A percentile compares a stretch with the other conserved stretches of the same genome.
phyloP scores from a whole-genome alignment of 1,140 invertebrate genomes.

The Sarcophaga bullata region DNA sequence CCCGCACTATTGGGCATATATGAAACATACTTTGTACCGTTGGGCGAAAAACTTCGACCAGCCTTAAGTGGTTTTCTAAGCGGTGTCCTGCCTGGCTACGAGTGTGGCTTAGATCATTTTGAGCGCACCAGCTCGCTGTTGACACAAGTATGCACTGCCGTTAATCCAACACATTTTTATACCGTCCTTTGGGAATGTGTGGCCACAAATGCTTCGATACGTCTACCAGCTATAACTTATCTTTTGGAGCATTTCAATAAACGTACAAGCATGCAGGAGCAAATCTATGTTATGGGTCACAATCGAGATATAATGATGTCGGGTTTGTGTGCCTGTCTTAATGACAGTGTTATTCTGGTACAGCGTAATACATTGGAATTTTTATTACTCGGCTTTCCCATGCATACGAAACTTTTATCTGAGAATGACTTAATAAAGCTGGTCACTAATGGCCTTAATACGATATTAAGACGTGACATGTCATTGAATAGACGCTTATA shows the following conservation, averaged over 20 bases:
- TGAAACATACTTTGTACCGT: slow-evolving; percentile 90
- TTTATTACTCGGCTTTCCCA: slow-evolving; percentile 84
- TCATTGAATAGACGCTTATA: slow-evolving; percentile 89
- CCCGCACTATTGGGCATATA: slow-evolving; percentile 87
- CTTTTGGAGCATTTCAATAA: slow-evolving; percentile 86
- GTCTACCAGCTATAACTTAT: slow-evolving; percentile 86
- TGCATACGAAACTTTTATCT: slow-evolving; percentile 82
- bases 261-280: slow-evolving; percentile 84
- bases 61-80: slow-evolving; percentile 88
- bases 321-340: slow-evolving; percentile 70
- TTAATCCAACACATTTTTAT: slow-evolving; percentile 84
- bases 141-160: slow-evolving; percentile 81
- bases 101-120: slow-evolving; percentile 92
- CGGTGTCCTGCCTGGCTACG: slow-evolving; percentile 86
- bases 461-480: slow-evolving; percentile 90
- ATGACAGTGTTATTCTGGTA: slow-evolving; percentile 85
- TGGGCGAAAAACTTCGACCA: slow-evolving; percentile 82
- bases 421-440: slow-evolving; percentile 80
- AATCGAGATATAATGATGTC: slow-evolving; percentile 83
- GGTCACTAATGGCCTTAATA: slow-evolving; percentile 82
- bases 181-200: slow-evolving; percentile 91
- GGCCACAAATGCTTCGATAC: slow-evolving; percentile 82
- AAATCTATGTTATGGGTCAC: slow-evolving; percentile 86
- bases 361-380: slow-evolving; percentile 90
- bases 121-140: slow-evolving; percentile 82